phyloP scores from a whole-genome alignment of 2,888 invertebrate genomes.

The Auanema freiburgensis region DNA sequence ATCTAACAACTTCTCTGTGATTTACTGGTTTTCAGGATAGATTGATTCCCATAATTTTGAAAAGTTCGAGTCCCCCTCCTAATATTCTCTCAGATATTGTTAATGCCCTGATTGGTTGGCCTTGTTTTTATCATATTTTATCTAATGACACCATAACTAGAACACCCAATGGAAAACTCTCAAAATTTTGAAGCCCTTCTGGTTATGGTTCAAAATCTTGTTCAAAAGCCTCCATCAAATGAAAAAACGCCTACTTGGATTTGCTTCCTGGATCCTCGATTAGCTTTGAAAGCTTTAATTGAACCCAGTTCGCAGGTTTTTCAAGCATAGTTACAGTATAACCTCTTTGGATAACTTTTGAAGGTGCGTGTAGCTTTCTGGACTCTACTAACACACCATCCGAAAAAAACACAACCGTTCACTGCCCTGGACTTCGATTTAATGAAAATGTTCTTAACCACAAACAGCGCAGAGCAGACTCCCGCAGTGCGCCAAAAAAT shows the following conservation, averaged over 20 bases:
- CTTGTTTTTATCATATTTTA: no score
- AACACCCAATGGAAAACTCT: no score
- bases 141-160: not conserved
- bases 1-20: not conserved
- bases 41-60: slow-evolving; percentile 13
- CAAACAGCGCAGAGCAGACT: slow-evolving; percentile 36
- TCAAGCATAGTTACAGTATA: not conserved
- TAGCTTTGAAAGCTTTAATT: not conserved
- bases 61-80: slow-evolving; percentile 1
- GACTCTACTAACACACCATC: slow-evolving; percentile 37
- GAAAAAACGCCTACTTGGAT: no score
- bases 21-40: slow-evolving; percentile 20
- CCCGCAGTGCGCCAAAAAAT: slow-evolving; percentile 36
- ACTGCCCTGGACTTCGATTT: slow-evolving; percentile 25
- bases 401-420: slow-evolving; percentile 27
- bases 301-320: not conserved
- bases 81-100: not conserved
- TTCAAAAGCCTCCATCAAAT: no score
- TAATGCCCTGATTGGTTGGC: not conserved
- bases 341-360: not conserved
- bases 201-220: no score
- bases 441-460: slow-evolving; percentile 31
- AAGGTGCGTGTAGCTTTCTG: slow-evolving; percentile 41
- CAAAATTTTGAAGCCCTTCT: no score
- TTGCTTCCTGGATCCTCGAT: not conserved